Evolutionary conservation across 2,888 invertebrate species (phyloP).

Genomic region (Tachina fera): DNA sequence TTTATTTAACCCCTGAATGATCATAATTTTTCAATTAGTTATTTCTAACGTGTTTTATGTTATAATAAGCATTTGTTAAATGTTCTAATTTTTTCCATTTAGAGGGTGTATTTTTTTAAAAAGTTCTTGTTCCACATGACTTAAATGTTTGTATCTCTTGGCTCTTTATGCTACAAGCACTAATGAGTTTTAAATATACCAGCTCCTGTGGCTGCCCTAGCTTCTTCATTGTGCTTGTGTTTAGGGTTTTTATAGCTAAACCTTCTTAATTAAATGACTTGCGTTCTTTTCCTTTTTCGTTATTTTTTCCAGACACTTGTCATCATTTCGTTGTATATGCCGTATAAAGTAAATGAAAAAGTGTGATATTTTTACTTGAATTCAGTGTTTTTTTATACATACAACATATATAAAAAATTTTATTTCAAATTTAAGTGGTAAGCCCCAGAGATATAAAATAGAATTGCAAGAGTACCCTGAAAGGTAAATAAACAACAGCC

Average conservation of each 20-base stretch:
- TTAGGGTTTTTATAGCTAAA: slow-evolving; percentile 32
- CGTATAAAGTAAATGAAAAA: slow-evolving; percentile 33
- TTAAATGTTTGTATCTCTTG: slow-evolving; percentile 19
- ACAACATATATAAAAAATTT: slow-evolving; percentile 18
- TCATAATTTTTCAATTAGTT: slow-evolving; percentile 76
- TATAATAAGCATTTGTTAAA: slow-evolving; percentile 69
- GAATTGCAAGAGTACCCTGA: slow-evolving; percentile 42
- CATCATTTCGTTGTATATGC: slow-evolving; percentile 41
- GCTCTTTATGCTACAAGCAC: slow-evolving; percentile 15
- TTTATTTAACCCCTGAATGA: slow-evolving; percentile 54
- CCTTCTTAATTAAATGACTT: slow-evolving; percentile 69
- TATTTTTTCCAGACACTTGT: slow-evolving; percentile 58
- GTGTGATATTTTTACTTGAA: slow-evolving; percentile 67
- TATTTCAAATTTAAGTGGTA: slow-evolving; percentile 57
- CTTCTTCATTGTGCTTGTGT: neutral
- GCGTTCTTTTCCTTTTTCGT: slow-evolving; percentile 43
- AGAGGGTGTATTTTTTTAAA: slow-evolving; percentile 62
- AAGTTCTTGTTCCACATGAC: slow-evolving; percentile 64
- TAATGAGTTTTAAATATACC: slow-evolving; percentile 54
- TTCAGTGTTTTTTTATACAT: slow-evolving; percentile 45
- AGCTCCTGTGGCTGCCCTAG: slow-evolving; percentile 27
- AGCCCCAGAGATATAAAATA: slow-evolving; percentile 61
- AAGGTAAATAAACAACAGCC: slow-evolving; percentile 57
- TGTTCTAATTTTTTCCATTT: slow-evolving; percentile 47
- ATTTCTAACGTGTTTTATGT: slow-evolving; percentile 48